A percentile compares a stretch with the other conserved stretches of the same genome.
Evolutionary conservation across 2,888 invertebrate genomes (phyloP).

Genomic region (Euproctis similis): DNA sequence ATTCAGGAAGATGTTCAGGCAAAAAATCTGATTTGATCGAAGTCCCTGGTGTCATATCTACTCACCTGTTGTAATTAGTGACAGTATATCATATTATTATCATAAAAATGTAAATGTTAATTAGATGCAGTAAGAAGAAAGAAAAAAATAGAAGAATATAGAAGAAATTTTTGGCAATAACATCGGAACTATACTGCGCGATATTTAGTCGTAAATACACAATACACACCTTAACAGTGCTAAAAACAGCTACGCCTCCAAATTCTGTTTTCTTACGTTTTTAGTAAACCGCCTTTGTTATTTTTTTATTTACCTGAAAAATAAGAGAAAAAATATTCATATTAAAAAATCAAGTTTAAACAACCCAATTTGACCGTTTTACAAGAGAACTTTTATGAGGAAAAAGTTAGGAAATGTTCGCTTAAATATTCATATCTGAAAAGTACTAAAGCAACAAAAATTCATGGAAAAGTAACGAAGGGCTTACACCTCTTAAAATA

Average conservation of each 20-base stretch:
- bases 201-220: no score
- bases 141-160: no score
- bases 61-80: no score
- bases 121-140: no score
- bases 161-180: no score
- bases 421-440: conserved; percentile 20
- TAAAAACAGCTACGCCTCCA: background rate
- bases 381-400: conserved; percentile 6
- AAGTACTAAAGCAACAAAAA: conserved; percentile 17
- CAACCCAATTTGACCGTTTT: conserved; percentile 11
- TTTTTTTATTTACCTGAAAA: conserved; percentile 4
- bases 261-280: background rate
- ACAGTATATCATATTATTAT: no score
- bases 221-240: no score
- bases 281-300: background rate
- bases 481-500: conserved; percentile 22
- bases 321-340: conserved; percentile 1
- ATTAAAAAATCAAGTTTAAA: conserved; percentile 6
- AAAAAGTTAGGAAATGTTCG: conserved; percentile 10
- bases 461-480: conserved; percentile 23
- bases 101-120: no score
- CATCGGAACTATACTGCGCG: no score
- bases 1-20: no score
- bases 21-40: no score
- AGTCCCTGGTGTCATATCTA: no score